Evolutionary conservation across 2,797 vertebrate species (phyloP).

Genomic region (Spheniscus humboldti): DNA sequence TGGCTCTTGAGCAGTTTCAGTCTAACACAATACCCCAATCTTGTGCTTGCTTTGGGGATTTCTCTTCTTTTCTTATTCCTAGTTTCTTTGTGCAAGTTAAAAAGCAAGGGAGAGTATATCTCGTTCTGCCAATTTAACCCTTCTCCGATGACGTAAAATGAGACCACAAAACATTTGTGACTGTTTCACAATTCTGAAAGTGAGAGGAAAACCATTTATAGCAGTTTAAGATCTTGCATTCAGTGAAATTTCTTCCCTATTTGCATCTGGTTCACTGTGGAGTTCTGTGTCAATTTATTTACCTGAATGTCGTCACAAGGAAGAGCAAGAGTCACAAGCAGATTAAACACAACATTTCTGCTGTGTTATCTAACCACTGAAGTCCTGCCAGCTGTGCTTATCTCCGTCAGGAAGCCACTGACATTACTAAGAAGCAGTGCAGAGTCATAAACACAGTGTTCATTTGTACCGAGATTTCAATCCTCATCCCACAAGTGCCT

Average conservation of each 20-base stretch:
- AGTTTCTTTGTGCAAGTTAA: neutral
- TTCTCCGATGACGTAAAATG: neutral
- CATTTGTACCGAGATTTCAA: neutral
- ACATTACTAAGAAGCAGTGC: neutral
- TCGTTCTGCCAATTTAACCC: neutral
- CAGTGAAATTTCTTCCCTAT: neutral
- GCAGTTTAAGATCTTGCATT: neutral
- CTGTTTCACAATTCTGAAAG: neutral
- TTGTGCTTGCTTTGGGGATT: neutral
- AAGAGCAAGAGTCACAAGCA: neutral
- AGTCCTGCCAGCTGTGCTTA: constrained; percentile 21
- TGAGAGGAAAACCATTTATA: neutral
- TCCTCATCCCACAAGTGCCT: neutral
- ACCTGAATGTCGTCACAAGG: neutral
- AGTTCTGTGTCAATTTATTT: neutral
- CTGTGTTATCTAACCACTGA: constrained; percentile 21
- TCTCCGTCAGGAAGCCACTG: neutral
- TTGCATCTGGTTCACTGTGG: neutral
- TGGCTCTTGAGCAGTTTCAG: neutral
- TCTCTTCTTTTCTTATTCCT: neutral
- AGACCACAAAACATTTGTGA: neutral
- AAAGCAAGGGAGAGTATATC: neutral
- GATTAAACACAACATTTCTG: neutral
- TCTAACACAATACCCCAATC: neutral
- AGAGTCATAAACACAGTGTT: neutral